Evolutionary conservation across 2,888 invertebrate species (phyloP).

Genomic region (Papilio gigon): DNA sequence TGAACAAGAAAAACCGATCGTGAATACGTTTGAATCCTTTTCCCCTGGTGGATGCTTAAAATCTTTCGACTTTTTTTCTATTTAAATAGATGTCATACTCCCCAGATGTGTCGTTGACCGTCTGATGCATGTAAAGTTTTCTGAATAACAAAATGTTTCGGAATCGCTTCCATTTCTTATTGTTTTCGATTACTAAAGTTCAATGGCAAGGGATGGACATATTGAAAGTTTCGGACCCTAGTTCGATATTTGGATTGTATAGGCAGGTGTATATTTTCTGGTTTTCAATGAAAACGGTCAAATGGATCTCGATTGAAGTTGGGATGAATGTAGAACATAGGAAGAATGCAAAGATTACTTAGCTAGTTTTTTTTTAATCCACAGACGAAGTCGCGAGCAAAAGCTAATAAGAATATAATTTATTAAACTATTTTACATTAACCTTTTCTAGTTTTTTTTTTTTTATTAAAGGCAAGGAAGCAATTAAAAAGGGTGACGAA

Average conservation of each 20-base stretch:
- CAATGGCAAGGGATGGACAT: slow-evolving; percentile 52
- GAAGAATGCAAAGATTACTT: too few species aligned
- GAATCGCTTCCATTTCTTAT: slow-evolving; percentile 78
- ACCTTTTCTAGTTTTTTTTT: slow-evolving; percentile 56
- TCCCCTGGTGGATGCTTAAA: not conserved
- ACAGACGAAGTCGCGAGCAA: too few species aligned
- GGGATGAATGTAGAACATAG: too few species aligned
- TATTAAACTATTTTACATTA: slow-evolving; percentile 52
- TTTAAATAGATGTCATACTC: slow-evolving; percentile 63
- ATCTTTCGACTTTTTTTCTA: slow-evolving; percentile 44
- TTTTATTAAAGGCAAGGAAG: slow-evolving; percentile 71
- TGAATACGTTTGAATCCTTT: not conserved
- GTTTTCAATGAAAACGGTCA: too few species aligned
- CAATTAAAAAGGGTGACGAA: slow-evolving; percentile 64
- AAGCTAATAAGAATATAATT: too few species aligned
- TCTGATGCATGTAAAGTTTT: slow-evolving; percentile 62
- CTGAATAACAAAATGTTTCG: slow-evolving; percentile 74
- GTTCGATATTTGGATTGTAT: slow-evolving; percentile 10
- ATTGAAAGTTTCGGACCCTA: slow-evolving; percentile 25
- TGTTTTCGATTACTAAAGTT: slow-evolving; percentile 77
- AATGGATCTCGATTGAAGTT: too few species aligned
- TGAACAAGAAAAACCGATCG: too few species aligned
- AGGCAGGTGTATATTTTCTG: not conserved
- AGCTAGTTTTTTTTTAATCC: too few species aligned
- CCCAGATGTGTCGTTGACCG: slow-evolving; percentile 45